Evolutionary conservation across 37 sponge, comb jelly and placozoan genomes (phyloP).

Genomic region (Axinella damicornis): DNA sequence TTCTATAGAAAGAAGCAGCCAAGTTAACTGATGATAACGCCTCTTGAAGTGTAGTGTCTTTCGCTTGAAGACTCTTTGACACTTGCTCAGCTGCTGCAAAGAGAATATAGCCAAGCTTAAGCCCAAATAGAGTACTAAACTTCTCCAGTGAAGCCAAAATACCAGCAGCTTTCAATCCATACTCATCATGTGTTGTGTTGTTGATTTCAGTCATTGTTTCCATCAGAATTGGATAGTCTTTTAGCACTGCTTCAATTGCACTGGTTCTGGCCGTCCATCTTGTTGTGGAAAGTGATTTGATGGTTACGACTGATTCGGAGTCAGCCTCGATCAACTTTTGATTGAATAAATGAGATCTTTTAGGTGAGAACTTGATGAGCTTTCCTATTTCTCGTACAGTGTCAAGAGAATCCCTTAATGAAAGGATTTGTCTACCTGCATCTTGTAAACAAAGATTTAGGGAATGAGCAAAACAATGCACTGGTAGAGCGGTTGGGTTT

Average conservation of each 20-base stretch:
- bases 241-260: no score
- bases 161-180: no score
- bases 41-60: constrained; percentile 51
- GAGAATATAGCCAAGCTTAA: no score
- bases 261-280: constrained; percentile 77
- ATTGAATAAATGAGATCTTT: constrained; percentile 47
- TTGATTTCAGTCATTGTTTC: constrained; percentile 54
- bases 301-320: constrained; percentile 12
- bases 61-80: constrained; percentile 47
- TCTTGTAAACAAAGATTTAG: no score
- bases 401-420: constrained; percentile 6
- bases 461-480: no score
- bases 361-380: no score
- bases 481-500: no score
- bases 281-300: constrained; percentile 70
- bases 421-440: no score
- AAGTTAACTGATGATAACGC: constrained; percentile 39
- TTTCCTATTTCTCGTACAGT: neutral
- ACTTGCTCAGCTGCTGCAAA: no score
- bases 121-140: no score
- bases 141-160: constrained; percentile 21
- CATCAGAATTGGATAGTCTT: constrained; percentile 54
- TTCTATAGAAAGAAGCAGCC: constrained; percentile 29
- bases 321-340: constrained; percentile 28
- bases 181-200: no score